Percentiles rank a stretch among this genome's conserved stretches.
These are phyloP conservation scores for Thera britannica DNA, from an alignment of 2,888 invertebrate genomes.

Conservation along the genomic window DNA sequence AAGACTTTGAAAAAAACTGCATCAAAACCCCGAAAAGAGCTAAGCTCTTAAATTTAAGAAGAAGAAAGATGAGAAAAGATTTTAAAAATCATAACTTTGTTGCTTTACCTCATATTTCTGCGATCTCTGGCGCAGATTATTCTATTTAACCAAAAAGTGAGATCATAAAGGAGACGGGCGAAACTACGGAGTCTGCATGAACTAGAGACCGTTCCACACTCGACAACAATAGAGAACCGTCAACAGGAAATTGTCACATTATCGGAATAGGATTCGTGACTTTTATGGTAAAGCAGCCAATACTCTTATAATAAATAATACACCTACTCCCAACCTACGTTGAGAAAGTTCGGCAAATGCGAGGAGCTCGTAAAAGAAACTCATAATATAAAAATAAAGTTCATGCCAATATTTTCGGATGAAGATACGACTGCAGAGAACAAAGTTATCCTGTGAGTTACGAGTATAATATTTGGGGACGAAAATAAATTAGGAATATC, in stretches of 20 bases:
- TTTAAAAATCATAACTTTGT: too few species aligned
- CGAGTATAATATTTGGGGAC: slow-evolving; percentile 25
- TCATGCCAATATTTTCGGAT: slow-evolving; percentile 38
- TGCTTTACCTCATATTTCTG: too few species aligned
- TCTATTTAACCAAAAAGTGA: slow-evolving; percentile 10
- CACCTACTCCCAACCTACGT: slow-evolving; percentile 32
- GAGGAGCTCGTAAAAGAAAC: slow-evolving; percentile 37
- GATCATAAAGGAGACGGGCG: background rate
- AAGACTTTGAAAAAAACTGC: too few species aligned
- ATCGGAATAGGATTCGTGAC: slow-evolving; percentile 35
- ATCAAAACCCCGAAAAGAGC: too few species aligned
- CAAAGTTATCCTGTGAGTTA: slow-evolving; percentile 35
- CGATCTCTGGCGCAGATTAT: background rate
- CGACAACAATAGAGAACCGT: slow-evolving; percentile 32
- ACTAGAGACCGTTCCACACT: slow-evolving; percentile 25
- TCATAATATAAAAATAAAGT: slow-evolving; percentile 41
- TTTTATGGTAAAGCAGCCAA: slow-evolving; percentile 35
- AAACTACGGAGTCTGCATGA: slow-evolving; percentile 17
- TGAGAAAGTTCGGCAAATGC: slow-evolving; percentile 27
- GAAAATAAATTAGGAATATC: slow-evolving; percentile 32
- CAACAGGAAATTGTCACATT: slow-evolving; percentile 36
- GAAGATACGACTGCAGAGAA: slow-evolving; percentile 35
- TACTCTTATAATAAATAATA: slow-evolving; percentile 35
- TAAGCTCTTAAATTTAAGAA: too few species aligned
- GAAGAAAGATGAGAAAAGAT: too few species aligned